Evolutionary conservation across 2,797 vertebrate species (phyloP), one percentile per base, ranked within the genome.

Genomic region (Protonibea diacanthus): DNA sequence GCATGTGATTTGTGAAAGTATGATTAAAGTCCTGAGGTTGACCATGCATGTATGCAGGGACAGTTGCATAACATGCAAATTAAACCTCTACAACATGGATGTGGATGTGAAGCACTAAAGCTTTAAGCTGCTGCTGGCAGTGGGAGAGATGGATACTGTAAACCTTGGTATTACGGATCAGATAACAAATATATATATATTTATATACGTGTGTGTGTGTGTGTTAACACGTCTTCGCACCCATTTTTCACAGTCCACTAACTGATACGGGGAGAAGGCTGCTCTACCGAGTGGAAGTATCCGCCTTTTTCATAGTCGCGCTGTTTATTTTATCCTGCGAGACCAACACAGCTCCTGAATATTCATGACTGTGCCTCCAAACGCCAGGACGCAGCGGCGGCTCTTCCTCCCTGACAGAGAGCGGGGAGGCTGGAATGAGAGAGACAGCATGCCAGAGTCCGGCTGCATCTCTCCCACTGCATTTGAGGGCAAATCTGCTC

Each of bases 291-390:
- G 79, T 74, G 84, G 57, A 84, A 82, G 64, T 40, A 23, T 74
- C 55, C 38, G 65, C 78, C 40, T 64, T 81, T 78, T 58, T 64
- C 51, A 40, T 33, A 9, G 51, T 59, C n/a, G 58, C 60, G 57
- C 48, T 78, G 80, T 85, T 87, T 88, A 59, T 92, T 76, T 74
- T 25, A 73, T 74, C 83, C 86, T 67, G 48, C 47, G 66, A 82
- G 21, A 64, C 65, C 66, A 71, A 71, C 48, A 53, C 82, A 25
- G 68, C 76, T 71, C 47, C 42, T 95, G 93, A 92, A 94, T 95
- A 96, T 95, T 94, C 91, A 95, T 95, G 93, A 92, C 57, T 58
- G 82, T 69, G 89, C 74, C 87, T 89, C 79, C 44, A 17, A 86
- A 93, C 93, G 92, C 94, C 90, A 94, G 89, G 89, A 91, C 88